Evolutionary conservation across 2,797 vertebrate species (phyloP), one percentile per base, ranked within the genome.

Genomic region (Anas flavirostris): DNA sequence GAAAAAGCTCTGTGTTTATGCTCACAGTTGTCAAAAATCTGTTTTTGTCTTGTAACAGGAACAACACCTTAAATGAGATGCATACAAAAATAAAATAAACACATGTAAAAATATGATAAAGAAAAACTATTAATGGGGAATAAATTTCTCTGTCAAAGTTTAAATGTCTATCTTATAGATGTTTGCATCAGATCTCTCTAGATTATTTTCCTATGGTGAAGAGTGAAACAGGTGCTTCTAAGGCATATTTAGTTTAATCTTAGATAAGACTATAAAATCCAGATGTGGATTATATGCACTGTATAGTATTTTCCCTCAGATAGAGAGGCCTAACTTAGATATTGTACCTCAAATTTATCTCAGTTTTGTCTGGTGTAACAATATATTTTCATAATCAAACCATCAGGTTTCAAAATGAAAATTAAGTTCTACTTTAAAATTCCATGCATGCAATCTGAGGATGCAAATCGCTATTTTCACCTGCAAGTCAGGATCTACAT

Each of bases 31-130:
- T 98, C 97, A 89, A 89, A 58, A 88, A 66, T 73, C 84, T 90
- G 93, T 93, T 97, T 98, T 97, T 97, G 97, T 95, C 97, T 98
- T 93, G 43, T 72, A 92, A 95, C 33, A 62, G 95, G 48, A 91
- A 56, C 68, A 94, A 75, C 69, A 91, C 96, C 98, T 98, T 96
- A 96, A 96, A 95, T 50, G 82, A 95, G 77, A 90, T 16, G 39
- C 84, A 97, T 39, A 46, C 55, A 82, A 96, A 96, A 81, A 31
- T 78, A 86, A 73, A 90, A 22, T 7, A 91, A 88, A 90, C 62
- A 82, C 55, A n/a, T 66, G 12, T 26, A 63, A 94, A 75, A 37
- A 15, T 13, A 28, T 12, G 7, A 62, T 59, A 67, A 73, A 90
- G 44, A 26, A 73, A 69, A 94, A 63, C 19, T 69, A 52, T 23